phyloP scores from a whole-genome alignment of 2,797 vertebrate species.

The Borostomias antarcticus region DNA sequence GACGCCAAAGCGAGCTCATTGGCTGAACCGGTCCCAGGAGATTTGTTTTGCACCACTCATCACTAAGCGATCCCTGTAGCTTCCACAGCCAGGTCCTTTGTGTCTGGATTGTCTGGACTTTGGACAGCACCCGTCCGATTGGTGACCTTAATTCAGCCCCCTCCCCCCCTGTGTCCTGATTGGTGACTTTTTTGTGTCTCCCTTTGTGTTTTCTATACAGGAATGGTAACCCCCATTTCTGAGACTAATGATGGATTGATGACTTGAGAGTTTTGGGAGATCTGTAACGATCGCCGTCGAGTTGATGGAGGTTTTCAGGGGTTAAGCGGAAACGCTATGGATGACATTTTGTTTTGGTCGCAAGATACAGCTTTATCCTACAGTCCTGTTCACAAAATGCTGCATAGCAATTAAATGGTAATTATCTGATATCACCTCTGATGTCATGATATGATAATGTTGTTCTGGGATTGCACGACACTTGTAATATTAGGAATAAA shows the following conservation, averaged over 20 bases:
- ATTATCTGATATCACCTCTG: too few species aligned
- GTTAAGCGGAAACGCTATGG: background rate
- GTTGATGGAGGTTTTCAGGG: background rate
- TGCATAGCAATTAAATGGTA: background rate
- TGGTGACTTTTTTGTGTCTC: constrained; percentile 13
- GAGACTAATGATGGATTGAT: too few species aligned
- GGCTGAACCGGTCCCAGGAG: background rate
- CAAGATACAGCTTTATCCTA: background rate
- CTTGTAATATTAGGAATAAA: too few species aligned
- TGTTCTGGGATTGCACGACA: too few species aligned
- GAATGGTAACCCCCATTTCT: too few species aligned
- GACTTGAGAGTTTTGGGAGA: too few species aligned
- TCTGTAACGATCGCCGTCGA: too few species aligned
- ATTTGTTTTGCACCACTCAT: background rate
- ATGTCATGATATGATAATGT: too few species aligned
- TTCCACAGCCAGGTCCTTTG: constrained; percentile 6
- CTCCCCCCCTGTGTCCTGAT: background rate
- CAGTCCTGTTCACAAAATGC: background rate
- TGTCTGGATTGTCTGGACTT: constrained; percentile 21
- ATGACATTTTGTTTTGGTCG: background rate
- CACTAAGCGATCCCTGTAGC: background rate
- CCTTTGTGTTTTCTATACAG: background rate
- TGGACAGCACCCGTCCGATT: constrained; percentile 22
- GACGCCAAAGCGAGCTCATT: background rate
- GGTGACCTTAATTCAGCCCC: constrained; percentile 25